Percentiles rank a stretch among this genome's conserved stretches.
Evolutionary conservation across 2,113 vertebrate species (phyloP).

Genomic region (Paramormyrops kingsleyae): DNA sequence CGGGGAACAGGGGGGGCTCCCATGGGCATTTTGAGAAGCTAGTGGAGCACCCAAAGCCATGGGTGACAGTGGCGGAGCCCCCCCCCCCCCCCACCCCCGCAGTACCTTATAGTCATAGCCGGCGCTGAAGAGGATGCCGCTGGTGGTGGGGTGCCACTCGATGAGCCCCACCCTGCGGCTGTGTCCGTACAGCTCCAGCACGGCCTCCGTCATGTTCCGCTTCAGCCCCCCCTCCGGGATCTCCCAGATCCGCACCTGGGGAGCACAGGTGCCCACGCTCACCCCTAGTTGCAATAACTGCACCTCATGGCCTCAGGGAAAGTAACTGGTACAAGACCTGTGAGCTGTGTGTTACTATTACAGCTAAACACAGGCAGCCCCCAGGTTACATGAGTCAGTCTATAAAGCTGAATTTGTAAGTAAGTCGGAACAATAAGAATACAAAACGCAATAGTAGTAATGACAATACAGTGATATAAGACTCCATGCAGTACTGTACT

Average conservation of each 20-base stretch:
- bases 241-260: conserved; percentile 92
- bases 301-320: neutral
- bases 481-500: neutral
- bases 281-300: neutral
- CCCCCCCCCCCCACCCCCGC: too few relatives aligned
- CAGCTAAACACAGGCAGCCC: neutral
- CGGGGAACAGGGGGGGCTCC: neutral
- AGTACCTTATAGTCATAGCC: conserved; percentile 97
- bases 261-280: neutral
- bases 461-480: neutral
- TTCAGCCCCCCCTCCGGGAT: conserved; percentile 86
- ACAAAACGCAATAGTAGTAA: neutral
- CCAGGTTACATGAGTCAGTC: neutral
- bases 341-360: neutral
- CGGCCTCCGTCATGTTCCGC: conserved; percentile 81
- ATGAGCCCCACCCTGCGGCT: conserved; percentile 89
- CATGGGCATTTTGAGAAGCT: neutral
- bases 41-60: neutral
- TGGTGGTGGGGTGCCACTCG: conserved; percentile 95
- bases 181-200: conserved; percentile 91
- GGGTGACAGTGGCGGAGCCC: neutral
- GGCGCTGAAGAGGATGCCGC: conserved; percentile 90
- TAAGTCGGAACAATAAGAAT: neutral
- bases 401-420: neutral
- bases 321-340: neutral